Percentiles rank a stretch among this genome's conserved stretches.
phyloP scores from a whole-genome alignment of 2,113 vertebrate species.

The Gallinago paraguaiae region DNA sequence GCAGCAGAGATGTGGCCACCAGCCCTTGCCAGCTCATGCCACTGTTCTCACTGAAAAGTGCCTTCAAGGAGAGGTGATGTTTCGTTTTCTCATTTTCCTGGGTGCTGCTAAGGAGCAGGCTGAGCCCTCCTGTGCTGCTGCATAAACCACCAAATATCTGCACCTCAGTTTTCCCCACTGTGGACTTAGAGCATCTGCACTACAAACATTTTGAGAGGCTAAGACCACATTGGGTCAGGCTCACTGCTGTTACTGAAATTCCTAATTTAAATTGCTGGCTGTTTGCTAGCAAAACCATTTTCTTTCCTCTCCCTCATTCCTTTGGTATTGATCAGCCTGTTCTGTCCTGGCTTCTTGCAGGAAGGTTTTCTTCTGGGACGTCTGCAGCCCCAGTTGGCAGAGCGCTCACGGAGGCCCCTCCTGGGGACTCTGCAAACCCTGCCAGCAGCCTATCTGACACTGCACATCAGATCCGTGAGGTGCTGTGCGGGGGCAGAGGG shows the following conservation, averaged over 20 bases:
- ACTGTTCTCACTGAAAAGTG: neutral
- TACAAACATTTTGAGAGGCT: neutral
- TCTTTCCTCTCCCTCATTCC: neutral
- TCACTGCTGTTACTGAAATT: neutral
- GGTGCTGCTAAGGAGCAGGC: neutral
- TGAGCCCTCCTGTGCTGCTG: neutral
- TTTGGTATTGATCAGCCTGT: constrained; percentile 3
- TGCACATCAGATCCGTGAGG: neutral
- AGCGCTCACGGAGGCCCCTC: neutral
- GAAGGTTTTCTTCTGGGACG: neutral
- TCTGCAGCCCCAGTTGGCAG: neutral
- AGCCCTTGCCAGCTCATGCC: neutral
- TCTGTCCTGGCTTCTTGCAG: neutral
- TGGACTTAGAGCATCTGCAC: neutral
- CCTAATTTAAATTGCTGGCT: neutral
- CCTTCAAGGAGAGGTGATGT: neutral
- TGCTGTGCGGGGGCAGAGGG: neutral
- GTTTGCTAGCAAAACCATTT: constrained; percentile 9
- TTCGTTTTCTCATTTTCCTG: neutral
- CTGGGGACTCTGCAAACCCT: neutral
- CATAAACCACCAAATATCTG: neutral
- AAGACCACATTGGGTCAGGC: neutral
- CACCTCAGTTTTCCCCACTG: neutral
- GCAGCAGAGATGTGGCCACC: neutral
- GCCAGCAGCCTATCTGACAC: neutral